Conservation (phyloP, 2,113 vertebrate genomes). For the Apteryx owenii region DNA sequence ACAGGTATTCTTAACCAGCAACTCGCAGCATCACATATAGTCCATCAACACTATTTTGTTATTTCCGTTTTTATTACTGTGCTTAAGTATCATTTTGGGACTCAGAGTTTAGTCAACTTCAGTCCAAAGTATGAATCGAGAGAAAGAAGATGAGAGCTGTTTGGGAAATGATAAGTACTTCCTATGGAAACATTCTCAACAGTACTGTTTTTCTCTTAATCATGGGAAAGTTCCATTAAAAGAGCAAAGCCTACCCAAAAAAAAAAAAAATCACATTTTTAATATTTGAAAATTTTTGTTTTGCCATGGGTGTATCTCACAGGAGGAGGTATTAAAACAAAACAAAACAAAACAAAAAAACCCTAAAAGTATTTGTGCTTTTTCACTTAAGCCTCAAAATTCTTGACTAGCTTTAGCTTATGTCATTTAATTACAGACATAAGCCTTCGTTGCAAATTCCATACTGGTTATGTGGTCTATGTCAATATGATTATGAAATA, state of each 20-base stretch:
- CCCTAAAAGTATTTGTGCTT: neutral
- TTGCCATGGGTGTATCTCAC: neutral
- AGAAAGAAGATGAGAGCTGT: conserved; percentile 48
- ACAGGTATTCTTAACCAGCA: neutral
- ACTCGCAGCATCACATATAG: neutral
- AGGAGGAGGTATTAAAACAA: neutral
- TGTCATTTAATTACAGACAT: neutral
- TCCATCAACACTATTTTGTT: neutral
- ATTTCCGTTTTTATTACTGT: fast-evolving
- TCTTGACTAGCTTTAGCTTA: neutral
- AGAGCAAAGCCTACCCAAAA: neutral
- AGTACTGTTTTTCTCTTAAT: conserved; percentile 32
- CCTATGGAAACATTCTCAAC: conserved; percentile 51
- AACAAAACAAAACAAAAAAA: neutral
- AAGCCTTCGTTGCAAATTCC: neutral
- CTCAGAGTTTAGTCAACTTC: neutral
- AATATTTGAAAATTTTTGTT: neutral
- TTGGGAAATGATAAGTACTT: conserved; percentile 52
- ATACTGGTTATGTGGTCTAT: neutral
- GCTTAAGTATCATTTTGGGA: neutral
- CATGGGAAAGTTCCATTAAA: conserved; percentile 30
- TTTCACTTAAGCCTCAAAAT: neutral
- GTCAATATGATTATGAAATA: neutral
- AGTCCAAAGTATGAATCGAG: conserved; percentile 1
- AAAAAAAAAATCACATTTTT: neutral